Conservation (phyloP, 2,113 vertebrate genomes). For the Tichodroma muraria region DNA sequence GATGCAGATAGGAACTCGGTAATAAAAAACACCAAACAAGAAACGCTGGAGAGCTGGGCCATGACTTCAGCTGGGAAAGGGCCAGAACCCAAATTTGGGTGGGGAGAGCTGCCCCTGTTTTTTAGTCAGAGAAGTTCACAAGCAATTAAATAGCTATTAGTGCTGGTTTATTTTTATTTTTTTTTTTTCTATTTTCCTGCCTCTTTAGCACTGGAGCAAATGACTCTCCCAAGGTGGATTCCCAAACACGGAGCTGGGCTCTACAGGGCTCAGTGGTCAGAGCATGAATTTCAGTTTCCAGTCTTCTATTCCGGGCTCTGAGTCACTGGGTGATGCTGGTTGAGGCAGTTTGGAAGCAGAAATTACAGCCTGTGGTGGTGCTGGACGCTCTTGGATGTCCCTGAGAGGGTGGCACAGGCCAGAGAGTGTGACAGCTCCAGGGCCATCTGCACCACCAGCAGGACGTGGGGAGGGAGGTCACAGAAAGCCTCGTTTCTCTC, state of each 20-base stretch:
- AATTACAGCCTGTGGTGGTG: neutral
- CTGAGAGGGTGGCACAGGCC: neutral
- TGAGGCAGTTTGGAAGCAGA: neutral
- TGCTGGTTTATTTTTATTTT: neutral
- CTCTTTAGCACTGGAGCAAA: neutral
- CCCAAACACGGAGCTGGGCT: neutral
- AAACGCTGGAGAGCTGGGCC: neutral
- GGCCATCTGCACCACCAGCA: rapidly evolving
- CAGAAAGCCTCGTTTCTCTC: neutral
- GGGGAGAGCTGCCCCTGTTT: neutral
- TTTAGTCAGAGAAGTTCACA: neutral
- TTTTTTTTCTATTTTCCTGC: neutral
- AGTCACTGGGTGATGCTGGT: neutral
- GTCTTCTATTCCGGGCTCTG: neutral
- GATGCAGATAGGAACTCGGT: neutral
- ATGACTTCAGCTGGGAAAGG: neutral
- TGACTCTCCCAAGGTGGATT: neutral
- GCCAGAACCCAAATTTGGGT: neutral
- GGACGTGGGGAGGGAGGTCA: neutral
- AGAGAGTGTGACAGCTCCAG: neutral
- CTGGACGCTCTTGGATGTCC: rapidly evolving
- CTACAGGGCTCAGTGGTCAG: neutral
- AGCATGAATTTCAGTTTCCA: neutral
- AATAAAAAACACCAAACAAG: neutral
- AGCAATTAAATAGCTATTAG: neutral